Base-by-base conservation (phyloP, 2,113 vertebrate species). In the Xyrauchen texanus region DNA sequence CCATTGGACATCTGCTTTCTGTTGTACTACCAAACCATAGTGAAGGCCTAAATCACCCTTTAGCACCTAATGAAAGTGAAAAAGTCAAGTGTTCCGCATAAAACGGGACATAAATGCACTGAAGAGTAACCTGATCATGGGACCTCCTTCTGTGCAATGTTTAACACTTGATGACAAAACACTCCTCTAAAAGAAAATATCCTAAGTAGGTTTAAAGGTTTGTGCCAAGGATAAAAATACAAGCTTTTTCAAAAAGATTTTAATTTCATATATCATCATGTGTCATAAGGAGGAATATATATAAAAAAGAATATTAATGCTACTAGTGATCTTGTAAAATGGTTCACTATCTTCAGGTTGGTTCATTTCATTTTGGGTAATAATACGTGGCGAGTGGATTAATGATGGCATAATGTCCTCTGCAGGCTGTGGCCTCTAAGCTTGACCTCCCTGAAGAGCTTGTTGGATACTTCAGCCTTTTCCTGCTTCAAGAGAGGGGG, bases 391-490 rank as follows among this genome's bases (percentile, higher is more conserved):
- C 10, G 4, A 15, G 12, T 47, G 10, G 21, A 61, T 55, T 16
- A 53, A 45, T 53, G 6, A 52, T 80, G 12, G 42, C 34, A 49
- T 65, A 15, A 34, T 72, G 6, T 66, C 4, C 0, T 83, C 34
- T n/a, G 4, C 85, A 99, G 98, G 95, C 97, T 12, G 97, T 98
- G 68, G 95, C 96, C 11, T 92, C 93, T 64, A 99, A 98, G 84
- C 92, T 99, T 57, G 96, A 98, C 86, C 94, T 99, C 79, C 94
- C 96, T 0, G 97, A 98, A 77, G 96, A 99, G 74, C 92, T 99
- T 55, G 92, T 97, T 0, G 96, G 96, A 57, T 99, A 98, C 85
- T 99, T 99, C 88, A 98, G 95, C 81, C 95, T 99, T 63, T 99
- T 97, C 82, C 93, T 99, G 46, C 93, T 98, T 78, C 94, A 95